Percentiles rank a stretch among this genome's conserved stretches.
These are phyloP conservation scores for Calyptomena viridis DNA, from an alignment of 2,113 vertebrate species.

Conservation along the genomic window DNA sequence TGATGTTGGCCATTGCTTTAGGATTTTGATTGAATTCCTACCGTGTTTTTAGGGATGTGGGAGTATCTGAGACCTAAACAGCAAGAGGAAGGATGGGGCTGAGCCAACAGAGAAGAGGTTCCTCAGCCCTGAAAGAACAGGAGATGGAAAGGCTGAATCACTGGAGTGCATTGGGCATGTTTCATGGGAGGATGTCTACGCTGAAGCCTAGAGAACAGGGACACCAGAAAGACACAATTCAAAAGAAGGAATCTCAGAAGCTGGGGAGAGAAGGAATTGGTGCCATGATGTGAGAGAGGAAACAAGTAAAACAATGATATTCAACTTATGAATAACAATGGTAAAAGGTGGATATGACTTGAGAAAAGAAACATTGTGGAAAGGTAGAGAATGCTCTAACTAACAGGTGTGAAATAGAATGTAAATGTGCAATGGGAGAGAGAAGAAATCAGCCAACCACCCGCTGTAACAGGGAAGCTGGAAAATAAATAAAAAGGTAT, in stretches of 20 bases:
- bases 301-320: not conserved
- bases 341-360: not conserved
- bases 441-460: not conserved
- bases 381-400: not conserved
- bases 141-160: not conserved
- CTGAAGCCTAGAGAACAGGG: not conserved
- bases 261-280: not conserved
- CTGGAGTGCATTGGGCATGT: not conserved
- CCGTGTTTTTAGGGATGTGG: not conserved
- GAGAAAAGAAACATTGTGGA: not conserved
- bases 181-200: not conserved
- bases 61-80: not conserved
- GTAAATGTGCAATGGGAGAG: not conserved
- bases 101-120: not conserved
- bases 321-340: not conserved
- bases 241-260: not conserved
- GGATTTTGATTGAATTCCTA: not conserved
- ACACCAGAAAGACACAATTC: not conserved
- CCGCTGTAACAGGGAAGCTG: not conserved
- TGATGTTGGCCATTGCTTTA: not conserved
- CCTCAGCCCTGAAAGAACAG: not conserved
- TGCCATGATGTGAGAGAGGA: not conserved
- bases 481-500: conserved; percentile 16
- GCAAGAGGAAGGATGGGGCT: not conserved
- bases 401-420: not conserved